phyloP scores from a whole-genome alignment of 2,113 vertebrate genomes.

The Vulpes ferrilata region DNA sequence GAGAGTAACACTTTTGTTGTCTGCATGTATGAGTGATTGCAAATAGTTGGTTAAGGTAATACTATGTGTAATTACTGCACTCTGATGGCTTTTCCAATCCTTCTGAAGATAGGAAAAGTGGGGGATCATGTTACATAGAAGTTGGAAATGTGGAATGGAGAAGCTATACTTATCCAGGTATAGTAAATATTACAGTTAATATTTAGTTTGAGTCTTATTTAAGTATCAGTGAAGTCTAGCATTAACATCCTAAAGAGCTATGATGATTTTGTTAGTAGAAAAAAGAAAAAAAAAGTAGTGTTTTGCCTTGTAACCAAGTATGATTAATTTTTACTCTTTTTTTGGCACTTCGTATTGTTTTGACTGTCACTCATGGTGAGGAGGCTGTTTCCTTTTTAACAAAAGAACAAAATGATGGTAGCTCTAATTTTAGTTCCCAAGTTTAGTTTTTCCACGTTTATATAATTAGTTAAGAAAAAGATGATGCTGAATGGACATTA shows the following conservation, averaged over 20 bases:
- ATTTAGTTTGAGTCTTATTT: background rate
- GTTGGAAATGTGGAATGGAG: background rate
- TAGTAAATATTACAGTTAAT: background rate
- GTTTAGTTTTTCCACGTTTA: conserved; percentile 82
- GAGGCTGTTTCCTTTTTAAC: conserved; percentile 82
- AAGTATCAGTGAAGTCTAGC: conserved; percentile 46
- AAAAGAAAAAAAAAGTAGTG: conserved; percentile 12
- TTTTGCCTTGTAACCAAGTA: conserved; percentile 83
- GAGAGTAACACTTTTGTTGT: background rate
- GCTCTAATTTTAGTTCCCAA: conserved; percentile 86
- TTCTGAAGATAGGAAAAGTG: background rate
- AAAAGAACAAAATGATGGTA: conserved; percentile 83
- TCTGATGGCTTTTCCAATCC: background rate
- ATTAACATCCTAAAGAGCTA: conserved; percentile 60
- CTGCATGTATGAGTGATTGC: background rate
- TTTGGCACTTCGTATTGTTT: conserved; percentile 85
- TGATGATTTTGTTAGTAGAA: conserved; percentile 78
- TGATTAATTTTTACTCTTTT: conserved; percentile 84
- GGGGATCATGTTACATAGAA: background rate
- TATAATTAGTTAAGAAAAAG: conserved; percentile 74
- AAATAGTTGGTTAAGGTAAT: background rate
- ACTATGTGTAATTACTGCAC: background rate
- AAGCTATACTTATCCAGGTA: background rate
- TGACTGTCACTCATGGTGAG: conserved; percentile 84
- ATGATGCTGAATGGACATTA: conserved; percentile 60